phyloP scores from a whole-genome alignment of 1,140 invertebrate species.

The Belonocnema kinseyi region DNA sequence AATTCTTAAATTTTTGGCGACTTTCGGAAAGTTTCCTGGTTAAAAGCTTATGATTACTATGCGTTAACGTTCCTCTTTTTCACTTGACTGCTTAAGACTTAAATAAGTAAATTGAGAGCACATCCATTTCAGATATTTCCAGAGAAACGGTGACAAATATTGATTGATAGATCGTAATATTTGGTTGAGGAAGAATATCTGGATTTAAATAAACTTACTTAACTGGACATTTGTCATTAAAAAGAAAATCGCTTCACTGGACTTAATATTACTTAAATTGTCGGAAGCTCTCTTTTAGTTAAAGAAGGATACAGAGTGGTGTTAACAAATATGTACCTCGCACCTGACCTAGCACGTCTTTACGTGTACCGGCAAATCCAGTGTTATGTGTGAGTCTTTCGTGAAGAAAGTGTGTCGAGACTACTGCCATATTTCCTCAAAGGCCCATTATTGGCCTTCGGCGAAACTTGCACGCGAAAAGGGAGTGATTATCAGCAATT shows the following conservation, averaged over 20 bases:
- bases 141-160: too few species aligned
- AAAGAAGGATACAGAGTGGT: neutral
- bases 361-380: conserved; percentile 5
- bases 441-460: neutral
- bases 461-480: neutral
- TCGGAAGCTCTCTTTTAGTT: neutral
- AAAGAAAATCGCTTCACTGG: too few species aligned
- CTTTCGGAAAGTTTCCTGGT: neutral
- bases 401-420: conserved; percentile 8
- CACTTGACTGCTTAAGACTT: neutral
- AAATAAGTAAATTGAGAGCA: too few species aligned
- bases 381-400: neutral
- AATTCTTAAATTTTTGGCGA: neutral
- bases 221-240: too few species aligned
- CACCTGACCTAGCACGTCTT: conserved; percentile 3
- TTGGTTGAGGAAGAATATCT: too few species aligned
- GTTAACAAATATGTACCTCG: neutral
- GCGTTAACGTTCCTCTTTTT: neutral
- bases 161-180: too few species aligned
- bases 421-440: neutral
- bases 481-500: conserved; percentile 7
- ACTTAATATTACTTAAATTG: too few species aligned
- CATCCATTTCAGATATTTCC: too few species aligned
- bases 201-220: too few species aligned
- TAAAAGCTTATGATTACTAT: neutral